Evolutionary conservation across 2,888 invertebrate species (phyloP).

Genomic region (Hoplodrina ambigua): DNA sequence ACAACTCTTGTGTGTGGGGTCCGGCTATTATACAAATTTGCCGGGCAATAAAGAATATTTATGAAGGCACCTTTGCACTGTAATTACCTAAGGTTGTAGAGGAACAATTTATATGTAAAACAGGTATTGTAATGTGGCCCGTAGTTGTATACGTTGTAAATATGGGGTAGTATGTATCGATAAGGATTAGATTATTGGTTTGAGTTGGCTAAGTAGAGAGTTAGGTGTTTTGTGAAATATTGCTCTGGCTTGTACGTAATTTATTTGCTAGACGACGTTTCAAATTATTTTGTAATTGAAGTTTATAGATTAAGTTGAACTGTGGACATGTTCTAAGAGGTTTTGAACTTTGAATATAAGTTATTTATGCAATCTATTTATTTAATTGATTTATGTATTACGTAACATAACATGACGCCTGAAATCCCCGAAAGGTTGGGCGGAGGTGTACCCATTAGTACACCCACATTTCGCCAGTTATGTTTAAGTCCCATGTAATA

Average conservation of each 20-base stretch:
- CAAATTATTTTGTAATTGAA: not conserved
- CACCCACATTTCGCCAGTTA: too few species aligned
- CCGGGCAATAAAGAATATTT: constrained; percentile 83
- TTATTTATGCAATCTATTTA: too few species aligned
- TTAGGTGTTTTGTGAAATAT: constrained; percentile 44
- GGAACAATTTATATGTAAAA: constrained; percentile 83
- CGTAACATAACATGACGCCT: too few species aligned
- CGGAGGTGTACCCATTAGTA: too few species aligned
- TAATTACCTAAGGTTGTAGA: constrained; percentile 78
- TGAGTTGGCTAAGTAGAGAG: constrained; percentile 20
- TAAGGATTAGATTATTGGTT: constrained; percentile 41
- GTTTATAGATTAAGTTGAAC: not conserved
- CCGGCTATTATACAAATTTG: constrained; percentile 78
- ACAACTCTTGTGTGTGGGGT: constrained; percentile 59
- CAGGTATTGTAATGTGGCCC: constrained; percentile 64
- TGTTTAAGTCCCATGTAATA: too few species aligned
- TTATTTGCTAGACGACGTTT: constrained; percentile 18
- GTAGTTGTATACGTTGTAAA: constrained; percentile 47
- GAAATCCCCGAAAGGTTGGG: too few species aligned
- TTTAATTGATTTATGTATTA: too few species aligned
- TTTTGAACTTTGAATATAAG: too few species aligned
- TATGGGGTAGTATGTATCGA: constrained; percentile 45
- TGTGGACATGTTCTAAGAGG: not conserved
- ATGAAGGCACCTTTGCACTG: constrained; percentile 78
- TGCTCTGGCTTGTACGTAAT: not conserved